Evolutionary conservation across 2,797 vertebrate species (phyloP).

Genomic region (Heliangelus exortis): DNA sequence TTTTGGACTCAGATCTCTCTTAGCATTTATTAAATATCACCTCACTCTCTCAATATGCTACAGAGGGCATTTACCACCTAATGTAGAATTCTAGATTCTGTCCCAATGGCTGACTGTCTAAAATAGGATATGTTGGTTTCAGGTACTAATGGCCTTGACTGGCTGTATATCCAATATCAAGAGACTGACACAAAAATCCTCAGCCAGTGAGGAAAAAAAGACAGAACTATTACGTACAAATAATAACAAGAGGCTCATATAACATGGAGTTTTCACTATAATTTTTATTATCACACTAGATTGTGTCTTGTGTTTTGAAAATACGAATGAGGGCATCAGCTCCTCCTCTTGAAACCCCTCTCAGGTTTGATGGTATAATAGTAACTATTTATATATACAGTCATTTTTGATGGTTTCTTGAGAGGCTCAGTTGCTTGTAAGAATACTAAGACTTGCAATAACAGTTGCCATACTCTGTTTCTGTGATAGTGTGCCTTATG

Average conservation of each 20-base stretch:
- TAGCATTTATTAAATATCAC: background rate
- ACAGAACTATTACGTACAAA: background rate
- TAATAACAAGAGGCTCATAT: background rate
- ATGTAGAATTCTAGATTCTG: background rate
- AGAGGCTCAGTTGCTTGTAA: background rate
- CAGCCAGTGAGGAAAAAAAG: background rate
- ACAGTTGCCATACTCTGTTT: background rate
- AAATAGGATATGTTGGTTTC: background rate
- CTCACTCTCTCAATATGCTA: background rate
- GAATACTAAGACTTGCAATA: background rate
- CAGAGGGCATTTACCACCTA: background rate
- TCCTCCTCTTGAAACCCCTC: background rate
- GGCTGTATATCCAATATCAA: background rate
- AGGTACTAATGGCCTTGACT: background rate
- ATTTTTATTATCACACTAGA: background rate
- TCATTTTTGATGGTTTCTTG: background rate
- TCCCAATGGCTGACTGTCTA: background rate
- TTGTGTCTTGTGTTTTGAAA: background rate
- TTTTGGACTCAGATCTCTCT: background rate
- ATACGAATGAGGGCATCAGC: background rate
- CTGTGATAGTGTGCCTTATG: background rate
- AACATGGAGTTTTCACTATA: background rate
- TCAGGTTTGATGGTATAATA: background rate
- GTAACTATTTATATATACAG: background rate
- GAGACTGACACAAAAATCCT: background rate